Evolutionary conservation across 2,888 invertebrate species (phyloP), one percentile per base, ranked within the genome.

Genomic region (Cheilosia variabilis): DNA sequence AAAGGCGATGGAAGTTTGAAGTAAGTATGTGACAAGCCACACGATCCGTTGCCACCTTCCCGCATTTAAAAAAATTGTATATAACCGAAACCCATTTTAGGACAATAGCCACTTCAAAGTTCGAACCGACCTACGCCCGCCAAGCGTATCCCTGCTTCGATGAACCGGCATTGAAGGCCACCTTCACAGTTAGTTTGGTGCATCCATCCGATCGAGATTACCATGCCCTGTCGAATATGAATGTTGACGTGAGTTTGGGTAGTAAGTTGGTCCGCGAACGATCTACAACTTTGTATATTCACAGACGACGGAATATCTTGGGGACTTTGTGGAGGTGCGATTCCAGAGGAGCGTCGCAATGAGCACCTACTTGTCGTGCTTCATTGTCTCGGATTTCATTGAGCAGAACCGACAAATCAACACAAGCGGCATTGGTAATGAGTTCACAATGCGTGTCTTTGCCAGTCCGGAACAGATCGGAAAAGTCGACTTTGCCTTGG

Each of bases 91-190:
- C 9, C 9, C 10, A 0, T 34, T 34, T 37, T 90, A 97, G 97
- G 89, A 93, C 93, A 75, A 96, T 98, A 91, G 97, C 97, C 5
- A 97, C 98, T 0, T 96, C 98, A 17, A 98, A 99, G 93, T 98
- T 99, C 90, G 97, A 99, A 91, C 98, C 98, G 0, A 98, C 98
- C 0, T 97, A 97, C 91, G 98, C 99, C 0, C 94, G 99, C 31
- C 95, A 96, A 92, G 97, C 98, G 0, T 98, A 97, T 90, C 99
- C 99, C 0, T 98, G 98, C 91, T 98, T 99, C 90, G 99, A 99
- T 92, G 98, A 98, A 90, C 99, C 97, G 0, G 95, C 95, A 45
- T 95, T 97, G 91, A 98, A 98, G 93, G 97, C 98, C 0, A 95
- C 95, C 57, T 98, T 95, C 92, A 95, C 95, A 34, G 94, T 98